A percentile compares a stretch with the other conserved stretches of the same genome.
These are phyloP conservation scores for Pimpla rufipes DNA, from an alignment of 2,888 invertebrate species.

Conservation along the genomic window DNA sequence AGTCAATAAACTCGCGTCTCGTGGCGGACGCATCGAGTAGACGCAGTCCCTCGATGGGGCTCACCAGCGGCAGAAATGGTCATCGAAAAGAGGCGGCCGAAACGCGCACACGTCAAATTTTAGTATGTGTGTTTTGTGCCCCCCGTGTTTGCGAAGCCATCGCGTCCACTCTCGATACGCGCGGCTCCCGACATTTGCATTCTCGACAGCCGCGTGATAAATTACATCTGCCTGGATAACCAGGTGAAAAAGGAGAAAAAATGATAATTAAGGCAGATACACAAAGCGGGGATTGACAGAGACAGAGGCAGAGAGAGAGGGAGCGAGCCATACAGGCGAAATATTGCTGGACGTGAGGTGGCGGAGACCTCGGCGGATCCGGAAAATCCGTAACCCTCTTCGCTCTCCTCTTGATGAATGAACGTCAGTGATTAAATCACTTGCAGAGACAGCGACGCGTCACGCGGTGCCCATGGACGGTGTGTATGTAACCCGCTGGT, in stretches of 20 bases:
- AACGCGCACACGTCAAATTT: not conserved
- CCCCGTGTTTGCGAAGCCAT: too few relatives aligned
- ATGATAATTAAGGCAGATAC: conserved; percentile 24
- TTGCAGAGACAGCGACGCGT: conserved; percentile 43
- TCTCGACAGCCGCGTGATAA: conserved; percentile 37
- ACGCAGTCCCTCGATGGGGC: conserved; percentile 28
- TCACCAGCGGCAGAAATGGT: conserved; percentile 12
- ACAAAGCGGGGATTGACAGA: conserved; percentile 4
- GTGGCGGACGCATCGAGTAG: conserved; percentile 13
- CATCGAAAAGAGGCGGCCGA: conserved; percentile 16
- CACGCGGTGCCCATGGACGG: conserved; percentile 22
- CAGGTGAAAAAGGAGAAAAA: conserved; percentile 8
- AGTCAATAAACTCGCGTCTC: conserved; percentile 56
- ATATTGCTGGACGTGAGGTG: conserved; percentile 11
- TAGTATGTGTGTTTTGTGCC: not conserved
- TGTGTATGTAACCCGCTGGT: not conserved
- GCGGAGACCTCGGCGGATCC: conserved; percentile 30
- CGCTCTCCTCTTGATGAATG: conserved; percentile 51
- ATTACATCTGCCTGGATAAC: conserved; percentile 21
- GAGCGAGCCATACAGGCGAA: conserved; percentile 11
- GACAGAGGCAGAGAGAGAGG: not conserved
- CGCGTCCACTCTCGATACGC: conserved; percentile 19
- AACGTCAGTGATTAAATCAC: conserved; percentile 61
- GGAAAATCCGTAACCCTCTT: conserved; percentile 27
- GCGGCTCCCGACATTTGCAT: conserved; percentile 5